These are phyloP conservation scores for Amniataba percoides DNA, from an alignment of 2,797 vertebrate species.

Conservation along the genomic window DNA sequence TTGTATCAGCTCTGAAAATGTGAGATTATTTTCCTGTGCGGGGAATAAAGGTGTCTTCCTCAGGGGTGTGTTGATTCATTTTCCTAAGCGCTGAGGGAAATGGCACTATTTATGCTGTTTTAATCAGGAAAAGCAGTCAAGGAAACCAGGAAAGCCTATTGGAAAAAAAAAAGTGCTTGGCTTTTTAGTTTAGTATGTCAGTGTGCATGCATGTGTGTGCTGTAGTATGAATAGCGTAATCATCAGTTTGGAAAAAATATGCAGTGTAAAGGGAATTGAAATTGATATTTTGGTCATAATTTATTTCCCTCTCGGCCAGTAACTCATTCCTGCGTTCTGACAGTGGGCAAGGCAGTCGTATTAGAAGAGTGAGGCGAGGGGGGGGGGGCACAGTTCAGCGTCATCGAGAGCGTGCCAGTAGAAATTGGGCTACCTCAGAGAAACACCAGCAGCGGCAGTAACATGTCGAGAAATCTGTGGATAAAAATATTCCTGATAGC, in stretches of 20 bases:
- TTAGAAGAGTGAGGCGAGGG: constrained; percentile 47
- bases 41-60: constrained; percentile 74
- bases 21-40: constrained; percentile 57
- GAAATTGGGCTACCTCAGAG: constrained; percentile 16
- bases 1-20: constrained; percentile 71
- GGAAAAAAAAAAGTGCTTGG: constrained; percentile 40
- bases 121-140: constrained; percentile 60
- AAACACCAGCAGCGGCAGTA: constrained; percentile 33
- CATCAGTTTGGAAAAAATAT: constrained; percentile 66
- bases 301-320: constrained; percentile 60
- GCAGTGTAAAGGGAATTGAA: constrained; percentile 63
- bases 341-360: constrained; percentile 45
- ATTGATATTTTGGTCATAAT: constrained; percentile 71
- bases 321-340: constrained; percentile 53
- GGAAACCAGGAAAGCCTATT: constrained; percentile 44
- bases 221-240: constrained; percentile 46
- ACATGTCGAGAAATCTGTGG: constrained; percentile 35
- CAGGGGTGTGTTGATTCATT: constrained; percentile 71
- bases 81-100: constrained; percentile 57
- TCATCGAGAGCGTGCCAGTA: neutral
- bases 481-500: constrained; percentile 49
- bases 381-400: constrained; percentile 3
- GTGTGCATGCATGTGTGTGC: constrained; percentile 21
- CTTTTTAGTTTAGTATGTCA: constrained; percentile 24
- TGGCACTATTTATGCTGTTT: constrained; percentile 48